These are phyloP conservation scores for Pocillopora damicornis DNA, from an alignment of 64 coral and sea anemone genomes.

Conservation along the genomic window DNA sequence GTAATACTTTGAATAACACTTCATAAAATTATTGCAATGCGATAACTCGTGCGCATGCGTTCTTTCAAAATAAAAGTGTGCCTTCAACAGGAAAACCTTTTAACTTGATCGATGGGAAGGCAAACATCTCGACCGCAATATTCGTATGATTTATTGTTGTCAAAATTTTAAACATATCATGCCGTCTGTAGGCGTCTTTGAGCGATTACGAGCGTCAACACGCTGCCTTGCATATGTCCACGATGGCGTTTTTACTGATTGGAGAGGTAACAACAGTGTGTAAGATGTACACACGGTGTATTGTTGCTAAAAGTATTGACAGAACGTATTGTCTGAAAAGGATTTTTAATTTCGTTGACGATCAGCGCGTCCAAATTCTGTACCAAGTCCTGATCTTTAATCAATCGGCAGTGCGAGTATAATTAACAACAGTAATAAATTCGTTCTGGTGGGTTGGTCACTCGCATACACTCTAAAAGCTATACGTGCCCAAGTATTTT, in stretches of 20 bases:
- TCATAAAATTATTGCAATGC: background rate
- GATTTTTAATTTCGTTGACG: constrained; percentile 17
- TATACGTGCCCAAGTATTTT: background rate
- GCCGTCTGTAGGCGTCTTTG: background rate
- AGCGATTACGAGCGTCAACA: constrained; percentile 1
- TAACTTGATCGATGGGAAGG: background rate
- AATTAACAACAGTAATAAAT: constrained; percentile 35
- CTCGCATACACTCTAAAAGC: constrained; percentile 35
- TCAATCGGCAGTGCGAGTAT: constrained; percentile 14
- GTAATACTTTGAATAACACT: background rate
- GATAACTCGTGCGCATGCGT: constrained; percentile 5
- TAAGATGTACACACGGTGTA: constrained; percentile 4
- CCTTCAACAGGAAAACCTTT: constrained; percentile 9
- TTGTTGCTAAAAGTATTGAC: constrained; percentile 30
- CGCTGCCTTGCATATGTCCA: background rate
- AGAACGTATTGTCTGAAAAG: constrained; percentile 31
- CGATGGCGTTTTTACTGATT: constrained; percentile 11
- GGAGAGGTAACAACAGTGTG: constrained; percentile 7
- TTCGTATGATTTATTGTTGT: constrained; percentile 1
- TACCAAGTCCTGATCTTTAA: background rate
- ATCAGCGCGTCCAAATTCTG: background rate
- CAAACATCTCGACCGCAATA: constrained; percentile 34
- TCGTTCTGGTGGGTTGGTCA: constrained; percentile 1
- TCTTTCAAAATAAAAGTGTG: background rate
- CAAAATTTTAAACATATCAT: background rate